Conservation (phyloP, 1,140 invertebrate genomes). For the Ylistrum balloti region DNA sequence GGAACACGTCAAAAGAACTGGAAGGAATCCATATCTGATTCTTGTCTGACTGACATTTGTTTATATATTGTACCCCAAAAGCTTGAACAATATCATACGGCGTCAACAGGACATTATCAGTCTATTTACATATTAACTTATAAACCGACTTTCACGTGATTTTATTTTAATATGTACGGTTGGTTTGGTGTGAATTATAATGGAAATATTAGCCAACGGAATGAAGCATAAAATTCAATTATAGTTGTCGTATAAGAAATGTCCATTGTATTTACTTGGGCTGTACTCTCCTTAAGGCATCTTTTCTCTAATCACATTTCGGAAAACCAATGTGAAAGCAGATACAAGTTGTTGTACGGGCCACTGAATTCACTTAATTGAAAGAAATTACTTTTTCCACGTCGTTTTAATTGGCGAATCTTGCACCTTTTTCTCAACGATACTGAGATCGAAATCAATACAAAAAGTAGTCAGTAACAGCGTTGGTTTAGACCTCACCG, state of each 20-base stretch:
- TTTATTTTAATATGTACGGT: not conserved
- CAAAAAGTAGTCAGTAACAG: not conserved
- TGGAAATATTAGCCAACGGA: not conserved
- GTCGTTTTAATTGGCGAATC: conserved; percentile 12
- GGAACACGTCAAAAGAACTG: too few relatives aligned
- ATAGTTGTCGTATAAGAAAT: not conserved
- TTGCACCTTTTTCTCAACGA: not conserved
- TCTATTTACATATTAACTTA: not conserved
- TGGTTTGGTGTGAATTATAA: not conserved
- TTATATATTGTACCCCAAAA: not conserved
- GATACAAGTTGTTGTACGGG: conserved; percentile 1
- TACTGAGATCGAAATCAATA: not conserved
- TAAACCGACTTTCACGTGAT: not conserved
- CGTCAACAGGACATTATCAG: not conserved
- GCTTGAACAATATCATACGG: not conserved
- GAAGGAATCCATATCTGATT: too few relatives aligned
- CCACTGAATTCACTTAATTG: not conserved
- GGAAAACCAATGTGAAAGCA: conserved; percentile 26
- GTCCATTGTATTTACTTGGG: not conserved
- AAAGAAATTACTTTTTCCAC: conserved; percentile 17
- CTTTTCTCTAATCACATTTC: not conserved
- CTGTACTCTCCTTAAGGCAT: not conserved
- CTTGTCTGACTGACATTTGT: too few relatives aligned
- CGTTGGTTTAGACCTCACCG: too few relatives aligned
- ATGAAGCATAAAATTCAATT: conserved; percentile 34